A percentile compares a stretch with the other conserved stretches of the same genome.
These are phyloP conservation scores for Sycophila texana DNA, from an alignment of 2,888 invertebrate genomes.

Conservation along the genomic window DNA sequence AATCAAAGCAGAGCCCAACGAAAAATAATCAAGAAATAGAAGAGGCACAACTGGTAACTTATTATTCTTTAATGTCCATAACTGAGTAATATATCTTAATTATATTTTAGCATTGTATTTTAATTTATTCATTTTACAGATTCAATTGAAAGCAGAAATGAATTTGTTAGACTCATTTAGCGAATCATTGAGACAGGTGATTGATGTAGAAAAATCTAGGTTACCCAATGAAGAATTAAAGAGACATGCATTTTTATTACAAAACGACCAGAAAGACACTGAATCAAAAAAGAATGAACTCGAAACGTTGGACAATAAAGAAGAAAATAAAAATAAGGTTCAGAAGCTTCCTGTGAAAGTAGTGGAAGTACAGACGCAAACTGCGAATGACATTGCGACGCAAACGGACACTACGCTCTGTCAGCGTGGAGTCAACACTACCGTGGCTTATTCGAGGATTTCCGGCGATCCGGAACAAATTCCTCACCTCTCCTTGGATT, in stretches of 20 bases:
- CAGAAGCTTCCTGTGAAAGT: constrained; percentile 66
- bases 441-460: constrained; percentile 64
- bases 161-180: constrained; percentile 80
- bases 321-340: constrained; percentile 58
- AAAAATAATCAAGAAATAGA: constrained; percentile 45
- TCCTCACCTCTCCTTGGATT: constrained; percentile 67
- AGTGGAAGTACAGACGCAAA: constrained; percentile 73
- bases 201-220: constrained; percentile 77
- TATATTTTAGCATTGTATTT: background rate
- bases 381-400: constrained; percentile 73
- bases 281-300: constrained; percentile 46
- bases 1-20: constrained; percentile 53
- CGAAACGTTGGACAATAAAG: constrained; percentile 49
- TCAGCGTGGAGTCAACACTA: constrained; percentile 57
- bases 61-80: constrained; percentile 19
- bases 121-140: constrained; percentile 71
- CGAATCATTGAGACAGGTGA: constrained; percentile 78
- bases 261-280: constrained; percentile 54
- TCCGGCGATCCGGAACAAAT: constrained; percentile 61
- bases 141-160: constrained; percentile 80
- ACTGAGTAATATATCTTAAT: background rate
- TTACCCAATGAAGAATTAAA: constrained; percentile 63
- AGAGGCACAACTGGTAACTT: constrained; percentile 52
- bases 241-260: constrained; percentile 58
- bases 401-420: constrained; percentile 66